phyloP scores from a whole-genome alignment of 2,113 vertebrate genomes.

The Chrysemys picta region DNA sequence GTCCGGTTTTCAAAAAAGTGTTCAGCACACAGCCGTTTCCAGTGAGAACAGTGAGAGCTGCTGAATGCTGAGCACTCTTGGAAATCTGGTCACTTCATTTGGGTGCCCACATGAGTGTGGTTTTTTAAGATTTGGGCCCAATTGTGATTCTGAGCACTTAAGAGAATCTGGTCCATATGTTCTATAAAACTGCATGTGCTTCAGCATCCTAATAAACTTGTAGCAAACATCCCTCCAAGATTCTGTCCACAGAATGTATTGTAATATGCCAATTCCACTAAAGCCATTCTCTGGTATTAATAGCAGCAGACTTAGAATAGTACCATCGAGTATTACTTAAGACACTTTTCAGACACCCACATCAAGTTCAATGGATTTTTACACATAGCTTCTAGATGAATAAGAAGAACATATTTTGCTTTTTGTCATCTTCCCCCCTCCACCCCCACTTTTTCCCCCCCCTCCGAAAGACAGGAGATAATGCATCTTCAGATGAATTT shows the following conservation, averaged over 20 bases:
- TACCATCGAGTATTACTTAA: background rate
- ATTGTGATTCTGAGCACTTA: background rate
- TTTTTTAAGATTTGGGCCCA: background rate
- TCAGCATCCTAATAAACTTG: background rate
- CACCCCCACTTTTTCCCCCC: background rate
- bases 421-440: background rate
- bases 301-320: background rate
- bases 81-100: background rate
- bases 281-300: background rate
- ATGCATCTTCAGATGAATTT: slow-evolving; percentile 58
- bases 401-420: slow-evolving; percentile 25
- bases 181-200: background rate
- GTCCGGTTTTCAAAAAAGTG: background rate
- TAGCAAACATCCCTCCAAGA: background rate
- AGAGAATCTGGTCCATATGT: background rate
- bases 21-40: background rate
- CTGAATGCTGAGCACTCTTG: background rate
- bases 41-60: background rate
- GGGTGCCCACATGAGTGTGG: background rate
- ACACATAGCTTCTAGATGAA: background rate
- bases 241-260: background rate
- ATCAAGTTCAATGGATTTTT: slow-evolving; percentile 20
- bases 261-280: background rate
- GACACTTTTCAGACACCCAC: background rate
- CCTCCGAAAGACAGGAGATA: slow-evolving; percentile 24